Base-by-base conservation (phyloP, 2,113 vertebrate species). In the Vanacampus margaritifer region DNA sequence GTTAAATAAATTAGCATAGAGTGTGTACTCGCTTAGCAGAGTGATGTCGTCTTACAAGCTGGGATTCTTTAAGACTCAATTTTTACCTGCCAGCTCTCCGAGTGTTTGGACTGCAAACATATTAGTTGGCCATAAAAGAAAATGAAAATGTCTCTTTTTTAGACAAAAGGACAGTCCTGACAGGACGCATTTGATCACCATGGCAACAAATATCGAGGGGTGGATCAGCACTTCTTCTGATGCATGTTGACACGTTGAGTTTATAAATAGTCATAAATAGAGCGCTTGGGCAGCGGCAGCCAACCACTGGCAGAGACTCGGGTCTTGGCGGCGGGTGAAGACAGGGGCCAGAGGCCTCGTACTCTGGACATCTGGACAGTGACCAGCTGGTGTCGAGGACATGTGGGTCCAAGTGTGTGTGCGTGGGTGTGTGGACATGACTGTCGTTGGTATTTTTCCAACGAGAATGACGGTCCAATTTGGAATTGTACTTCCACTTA, bases 1-100 rank as follows among this genome's bases (percentile, higher is more conserved):
- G 78, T 65, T 70, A 67, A 81, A 81, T 82, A 78, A 79, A 84
- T 76, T 43, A 76, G 63, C 70, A 67, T 72, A 53, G 51, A 69
- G 16, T 32, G 54, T 7, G 45, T 66, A 45, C n/a, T 78, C 67
- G 71, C 75, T 78, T 76, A 73, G 80, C 67, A 68, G 79, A 74
- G 53, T 73, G 76, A 66, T 70, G 68, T 58, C 62, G 71, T 76
- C 78, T 65, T 58, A 45, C 68, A 67, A 28, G 67, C 70, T 43
- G 56, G 68, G 50, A 84, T 60, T 70, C 67, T 72, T 64, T 48
- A 62, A 54, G 4, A 28, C 58, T 65, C 26, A 50, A 17, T 73
- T 36, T 68, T 28, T 43, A 51, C 26, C 66, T 32, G 28, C 64
- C 67, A 68, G 39, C n/a, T 65, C 50, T 39, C 61, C 46, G 10